These are phyloP conservation scores for Xyrichtys novacula DNA, from an alignment of 2,797 vertebrate species.

Conservation along the genomic window DNA sequence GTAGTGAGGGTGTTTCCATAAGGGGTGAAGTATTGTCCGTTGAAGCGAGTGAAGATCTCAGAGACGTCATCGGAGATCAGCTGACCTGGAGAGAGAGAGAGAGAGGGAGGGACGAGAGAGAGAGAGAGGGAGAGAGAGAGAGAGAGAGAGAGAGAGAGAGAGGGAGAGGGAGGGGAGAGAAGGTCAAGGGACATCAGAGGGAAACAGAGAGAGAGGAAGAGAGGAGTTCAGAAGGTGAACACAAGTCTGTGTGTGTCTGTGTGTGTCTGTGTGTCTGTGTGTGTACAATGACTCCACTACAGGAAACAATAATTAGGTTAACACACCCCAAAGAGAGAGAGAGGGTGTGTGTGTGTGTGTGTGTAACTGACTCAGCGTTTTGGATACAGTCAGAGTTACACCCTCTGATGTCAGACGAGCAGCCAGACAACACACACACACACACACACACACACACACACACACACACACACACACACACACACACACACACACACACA, in stretches of 20 bases:
- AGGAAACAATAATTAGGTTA: slow-evolving; percentile 61
- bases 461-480: slow-evolving; percentile 17
- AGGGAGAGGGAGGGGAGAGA: neutral
- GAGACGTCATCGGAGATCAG: slow-evolving; percentile 93
- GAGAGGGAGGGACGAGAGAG: neutral
- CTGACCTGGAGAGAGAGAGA: slow-evolving; percentile 85
- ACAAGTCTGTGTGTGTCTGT: slow-evolving; percentile 24
- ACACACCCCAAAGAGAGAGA: slow-evolving; percentile 19
- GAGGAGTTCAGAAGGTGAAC: slow-evolving; percentile 10
- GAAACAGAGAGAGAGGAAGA: neutral
- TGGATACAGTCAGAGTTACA: slow-evolving; percentile 14
- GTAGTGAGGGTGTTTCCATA: slow-evolving; percentile 89
- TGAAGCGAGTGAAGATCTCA: slow-evolving; percentile 88
- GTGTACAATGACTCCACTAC: slow-evolving; percentile 60
- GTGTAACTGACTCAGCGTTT: slow-evolving; percentile 37
- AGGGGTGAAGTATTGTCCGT: slow-evolving; percentile 70
- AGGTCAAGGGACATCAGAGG: neutral
- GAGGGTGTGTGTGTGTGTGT: neutral
- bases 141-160: neutral
- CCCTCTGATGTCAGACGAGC: slow-evolving; percentile 25
- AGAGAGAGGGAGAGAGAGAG: neutral
- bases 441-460: slow-evolving; percentile 35
- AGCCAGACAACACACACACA: slow-evolving; percentile 33
- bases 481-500: slow-evolving; percentile 26
- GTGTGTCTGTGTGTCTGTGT: slow-evolving; percentile 24